Evolutionary conservation across 2,113 vertebrate species (phyloP).

Genomic region (Lampris megalopsis): DNA sequence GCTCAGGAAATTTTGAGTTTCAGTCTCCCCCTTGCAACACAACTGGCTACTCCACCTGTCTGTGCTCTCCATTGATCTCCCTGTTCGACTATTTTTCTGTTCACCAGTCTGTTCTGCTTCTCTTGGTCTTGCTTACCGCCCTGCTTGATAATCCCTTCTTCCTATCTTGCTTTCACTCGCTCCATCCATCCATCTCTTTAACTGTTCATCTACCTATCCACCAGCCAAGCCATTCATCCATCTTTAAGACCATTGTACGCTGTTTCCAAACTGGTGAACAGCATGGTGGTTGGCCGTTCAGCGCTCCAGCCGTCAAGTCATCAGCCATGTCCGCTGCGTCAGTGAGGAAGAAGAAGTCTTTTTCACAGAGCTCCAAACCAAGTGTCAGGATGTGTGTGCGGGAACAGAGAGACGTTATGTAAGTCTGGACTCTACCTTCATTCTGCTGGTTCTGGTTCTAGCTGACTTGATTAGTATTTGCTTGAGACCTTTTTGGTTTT

Average conservation of each 20-base stretch:
- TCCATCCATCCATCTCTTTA: not conserved
- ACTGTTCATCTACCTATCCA: not conserved
- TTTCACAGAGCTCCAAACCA: constrained; percentile 42
- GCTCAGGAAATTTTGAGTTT: constrained; percentile 27
- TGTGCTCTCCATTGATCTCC: not conserved
- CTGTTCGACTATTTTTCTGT: too few species aligned
- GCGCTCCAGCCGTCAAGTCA: constrained; percentile 44
- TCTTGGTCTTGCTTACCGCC: too few species aligned
- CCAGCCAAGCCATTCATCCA: constrained; percentile 1
- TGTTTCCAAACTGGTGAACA: constrained; percentile 13
- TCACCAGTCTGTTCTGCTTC: too few species aligned
- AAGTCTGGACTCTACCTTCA: constrained; percentile 48
- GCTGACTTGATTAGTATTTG: too few species aligned
- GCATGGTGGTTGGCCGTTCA: constrained; percentile 41
- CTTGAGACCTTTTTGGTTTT: too few species aligned
- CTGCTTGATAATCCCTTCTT: too few species aligned
- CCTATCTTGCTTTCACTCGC: not conserved
- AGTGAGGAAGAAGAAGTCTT: constrained; percentile 69
- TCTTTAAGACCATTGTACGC: not conserved
- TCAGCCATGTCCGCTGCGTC: constrained; percentile 56
- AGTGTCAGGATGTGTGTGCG: constrained; percentile 64
- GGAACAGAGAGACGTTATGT: constrained; percentile 66
- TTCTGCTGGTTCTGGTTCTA: not conserved
- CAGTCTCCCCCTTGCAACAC: constrained; percentile 51
- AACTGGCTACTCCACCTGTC: not conserved